Base-by-base conservation (phyloP, 23 tunicate species). In the Trididemnum clinides region DNA sequence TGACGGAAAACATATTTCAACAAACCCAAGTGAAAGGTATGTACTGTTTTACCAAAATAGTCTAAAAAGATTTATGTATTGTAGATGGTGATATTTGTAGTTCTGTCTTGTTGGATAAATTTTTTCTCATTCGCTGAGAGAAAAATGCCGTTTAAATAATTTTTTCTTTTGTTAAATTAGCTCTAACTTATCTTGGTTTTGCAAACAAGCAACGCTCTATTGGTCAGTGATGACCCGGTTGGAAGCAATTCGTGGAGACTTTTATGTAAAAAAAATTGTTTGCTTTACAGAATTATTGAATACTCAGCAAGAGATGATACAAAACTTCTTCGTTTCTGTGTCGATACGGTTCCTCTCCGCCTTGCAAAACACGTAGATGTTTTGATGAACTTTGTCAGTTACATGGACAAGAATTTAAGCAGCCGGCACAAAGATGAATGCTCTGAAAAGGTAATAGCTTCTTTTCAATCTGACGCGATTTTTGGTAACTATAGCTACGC, bases 1-100 rank as follows among this genome's bases (percentile, higher is more conserved):
- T 85, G 98, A 94, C 73, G 98, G 94, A 44, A 78, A 92, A 59
- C 98, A 94, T 57, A 72, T 94, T 65, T 69, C 92, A 4, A 35
- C 82, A 22, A 93, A 82, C 3, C 84, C 88, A 1, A 82, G 82
- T 44, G 85, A 82, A 85, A 89, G 82, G 98, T 94, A 89, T 85
- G 90, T 88, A 1, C 27, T 44, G 10, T 44, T 10, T 44, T 44
- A n/a, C n/a, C n/a, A n/a, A n/a, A n/a, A n/a, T n/a, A n/a, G n/a
- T n/a, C n/a, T n/a, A n/a, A n/a, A n/a, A n/a, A n/a, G n/a, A n/a
- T n/a, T n/a, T n/a, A n/a, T n/a, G n/a, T n/a, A n/a, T n/a, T n/a
- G n/a, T n/a, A n/a, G n/a, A n/a, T n/a, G n/a, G n/a, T n/a, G n/a
- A n/a, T n/a, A n/a, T n/a, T n/a, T n/a, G n/a, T n/a, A n/a, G n/a